These are phyloP conservation scores for Dipodomys stephensi DNA, from an alignment of 2,113 vertebrate species.

Conservation along the genomic window DNA sequence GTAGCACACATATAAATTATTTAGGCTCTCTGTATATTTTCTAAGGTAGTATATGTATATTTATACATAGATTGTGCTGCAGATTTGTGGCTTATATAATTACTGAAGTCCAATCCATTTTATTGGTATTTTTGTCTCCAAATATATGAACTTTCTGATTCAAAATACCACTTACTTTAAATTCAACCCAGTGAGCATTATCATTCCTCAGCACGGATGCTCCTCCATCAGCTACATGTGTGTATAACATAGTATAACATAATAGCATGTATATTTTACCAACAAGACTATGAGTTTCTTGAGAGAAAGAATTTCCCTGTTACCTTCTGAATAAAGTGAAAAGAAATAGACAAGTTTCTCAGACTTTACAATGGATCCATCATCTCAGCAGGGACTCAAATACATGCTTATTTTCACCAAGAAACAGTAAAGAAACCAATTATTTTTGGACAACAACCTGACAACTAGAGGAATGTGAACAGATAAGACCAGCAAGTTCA, in stretches of 20 bases:
- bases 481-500: background rate
- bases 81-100: conserved; percentile 60
- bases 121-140: conserved; percentile 67
- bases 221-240: conserved; percentile 12
- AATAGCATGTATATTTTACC: conserved; percentile 43
- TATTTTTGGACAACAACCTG: conserved; percentile 27
- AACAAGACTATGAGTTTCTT: background rate
- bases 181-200: conserved; percentile 28
- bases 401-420: conserved; percentile 21
- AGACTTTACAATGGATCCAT: background rate
- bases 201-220: conserved; percentile 14
- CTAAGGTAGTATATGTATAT: conserved; percentile 18
- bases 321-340: conserved; percentile 44
- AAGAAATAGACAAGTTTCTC: conserved; percentile 35
- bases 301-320: background rate
- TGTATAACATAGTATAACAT: background rate
- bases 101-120: conserved; percentile 53
- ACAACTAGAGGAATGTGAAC: background rate
- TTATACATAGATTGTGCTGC: conserved; percentile 52
- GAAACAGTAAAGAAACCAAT: conserved; percentile 15
- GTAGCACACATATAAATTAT: conserved; percentile 33
- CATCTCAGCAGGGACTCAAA: conserved; percentile 4
- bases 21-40: conserved; percentile 53
- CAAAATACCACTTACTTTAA: conserved; percentile 60
- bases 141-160: conserved; percentile 53